A percentile compares a stretch with the other conserved stretches of the same genome.
Evolutionary conservation across 1,140 invertebrate genomes (phyloP).

Genomic region (Papilio xuthus): DNA sequence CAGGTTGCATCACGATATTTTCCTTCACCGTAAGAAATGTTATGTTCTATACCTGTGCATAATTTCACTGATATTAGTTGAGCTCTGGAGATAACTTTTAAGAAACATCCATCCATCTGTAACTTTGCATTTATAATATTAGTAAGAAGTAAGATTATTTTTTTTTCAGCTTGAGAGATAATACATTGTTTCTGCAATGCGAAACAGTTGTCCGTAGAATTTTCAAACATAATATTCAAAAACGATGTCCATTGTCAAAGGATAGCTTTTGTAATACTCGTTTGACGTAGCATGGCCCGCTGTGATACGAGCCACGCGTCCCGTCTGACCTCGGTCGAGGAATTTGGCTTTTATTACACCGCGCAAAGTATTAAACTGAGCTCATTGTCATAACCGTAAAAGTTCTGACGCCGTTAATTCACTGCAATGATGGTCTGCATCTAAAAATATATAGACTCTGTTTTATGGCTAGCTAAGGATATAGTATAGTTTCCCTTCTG

Average conservation of each 20-base stretch:
- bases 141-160: too few species aligned
- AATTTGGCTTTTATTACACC: slow-evolving; percentile 19
- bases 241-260: neutral
- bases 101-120: too few species aligned
- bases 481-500: neutral
- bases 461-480: slow-evolving; percentile 1
- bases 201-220: too few species aligned
- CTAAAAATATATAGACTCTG: slow-evolving; percentile 9
- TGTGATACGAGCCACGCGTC: slow-evolving; percentile 11
- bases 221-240: neutral
- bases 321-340: slow-evolving; percentile 11
- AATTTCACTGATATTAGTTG: too few species aligned
- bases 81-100: too few species aligned
- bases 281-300: neutral
- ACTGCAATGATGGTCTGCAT: slow-evolving; percentile 19
- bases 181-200: too few species aligned
- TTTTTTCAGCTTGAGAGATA: too few species aligned
- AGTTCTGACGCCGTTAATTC: slow-evolving; percentile 23
- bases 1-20: too few species aligned
- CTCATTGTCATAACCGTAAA: slow-evolving; percentile 28
- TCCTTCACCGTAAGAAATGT: too few species aligned
- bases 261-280: slow-evolving; percentile 15
- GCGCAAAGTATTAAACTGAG: slow-evolving; percentile 20
- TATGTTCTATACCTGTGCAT: too few species aligned
- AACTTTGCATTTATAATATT: too few species aligned